Base-by-base conservation (phyloP, 2,888 invertebrate species). In the Caenorhabditis sinica region DNA sequence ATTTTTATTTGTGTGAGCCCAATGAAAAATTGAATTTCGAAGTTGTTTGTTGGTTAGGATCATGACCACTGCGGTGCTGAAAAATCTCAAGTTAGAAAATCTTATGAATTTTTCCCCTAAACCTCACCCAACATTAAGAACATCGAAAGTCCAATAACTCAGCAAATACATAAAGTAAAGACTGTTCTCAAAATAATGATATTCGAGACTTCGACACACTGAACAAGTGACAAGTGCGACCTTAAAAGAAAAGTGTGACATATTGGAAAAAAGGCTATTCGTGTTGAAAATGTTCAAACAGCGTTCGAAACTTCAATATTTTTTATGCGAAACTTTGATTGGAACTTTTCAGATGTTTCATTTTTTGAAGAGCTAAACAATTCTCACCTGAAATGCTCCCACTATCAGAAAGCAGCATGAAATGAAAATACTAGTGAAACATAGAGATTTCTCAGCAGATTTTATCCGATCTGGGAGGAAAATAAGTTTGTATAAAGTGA, bases 371-470 rank as follows among this genome's bases (percentile, higher is more conserved):
- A 58, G n/a, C 11, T 56, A 15, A 8, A 23, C 13, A 13, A 40
- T 2, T 1, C 33, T 20, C 13, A 74, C 73, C 74, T 75, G 74
- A 9, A 43, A 56, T 0, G 65, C 65, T 3, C 51, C 74, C 1
- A 76, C 58, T 17, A 60, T n/a, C 0, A 79, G 23, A 40, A 79
- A 79, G 20, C 33, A n/a, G 20, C 40, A 8, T 13, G 79, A 79
- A 30, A 79, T 79, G 33, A 28, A 40, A 23, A 61, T 36, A 23
- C 66, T 68, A 8, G 74, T 68, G 30, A 81, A 36, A 28, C 81
- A 81, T 8, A 81, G 43, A 4, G 74, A 68, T 43, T 33, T 81
- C n/a, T 81, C 81, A 2, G 61, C 61, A 2, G 60, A 51, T 61
- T 61, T 74, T 11, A 81, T 53, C 0, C 81, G 65, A n/a, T 74